Percentiles rank a stretch among this genome's conserved stretches.
Conservation (phyloP, 2,797 vertebrate genomes). For the Fistularia commersonii region DNA sequence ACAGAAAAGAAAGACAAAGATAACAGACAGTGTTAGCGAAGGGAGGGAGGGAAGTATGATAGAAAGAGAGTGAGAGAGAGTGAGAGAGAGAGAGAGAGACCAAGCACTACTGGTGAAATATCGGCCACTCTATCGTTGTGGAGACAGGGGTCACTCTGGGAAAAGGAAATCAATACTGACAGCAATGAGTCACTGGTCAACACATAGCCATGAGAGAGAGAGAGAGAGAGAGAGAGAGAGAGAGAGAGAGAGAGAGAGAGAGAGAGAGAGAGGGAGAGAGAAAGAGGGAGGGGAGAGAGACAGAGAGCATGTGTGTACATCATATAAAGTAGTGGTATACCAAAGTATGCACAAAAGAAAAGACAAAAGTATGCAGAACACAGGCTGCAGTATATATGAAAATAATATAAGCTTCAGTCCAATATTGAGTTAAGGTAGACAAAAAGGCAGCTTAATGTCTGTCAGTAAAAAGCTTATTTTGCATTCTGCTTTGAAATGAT, state of each 20-base stretch:
- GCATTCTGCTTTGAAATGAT: too few relatives aligned
- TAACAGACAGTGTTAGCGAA: neutral
- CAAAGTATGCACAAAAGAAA: too few relatives aligned
- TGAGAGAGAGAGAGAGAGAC: conserved; percentile 10
- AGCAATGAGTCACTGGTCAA: conserved; percentile 82
- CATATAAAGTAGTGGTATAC: neutral
- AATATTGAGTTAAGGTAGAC: too few relatives aligned
- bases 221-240: conserved; percentile 10
- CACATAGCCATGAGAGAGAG: conserved; percentile 31
- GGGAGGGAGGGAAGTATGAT: conserved; percentile 2
- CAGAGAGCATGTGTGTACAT: neutral
- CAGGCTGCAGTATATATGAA: too few relatives aligned
- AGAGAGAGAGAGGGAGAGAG: too few relatives aligned
- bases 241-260: too few relatives aligned
- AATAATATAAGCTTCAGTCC: too few relatives aligned
- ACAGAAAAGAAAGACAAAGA: too few relatives aligned
- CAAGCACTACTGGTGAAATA: conserved; percentile 67
- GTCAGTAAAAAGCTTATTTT: too few relatives aligned
- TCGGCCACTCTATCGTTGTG: conserved; percentile 69
- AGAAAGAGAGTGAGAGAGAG: conserved; percentile 6
- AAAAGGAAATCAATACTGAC: conserved; percentile 83
- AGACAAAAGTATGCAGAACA: neutral
- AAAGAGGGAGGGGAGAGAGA: too few relatives aligned
- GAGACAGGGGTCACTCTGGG: conserved; percentile 78
- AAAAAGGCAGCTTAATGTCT: too few relatives aligned